Evolutionary conservation across 2,113 vertebrate genomes (phyloP).

Genomic region (Platysteira castanea): DNA sequence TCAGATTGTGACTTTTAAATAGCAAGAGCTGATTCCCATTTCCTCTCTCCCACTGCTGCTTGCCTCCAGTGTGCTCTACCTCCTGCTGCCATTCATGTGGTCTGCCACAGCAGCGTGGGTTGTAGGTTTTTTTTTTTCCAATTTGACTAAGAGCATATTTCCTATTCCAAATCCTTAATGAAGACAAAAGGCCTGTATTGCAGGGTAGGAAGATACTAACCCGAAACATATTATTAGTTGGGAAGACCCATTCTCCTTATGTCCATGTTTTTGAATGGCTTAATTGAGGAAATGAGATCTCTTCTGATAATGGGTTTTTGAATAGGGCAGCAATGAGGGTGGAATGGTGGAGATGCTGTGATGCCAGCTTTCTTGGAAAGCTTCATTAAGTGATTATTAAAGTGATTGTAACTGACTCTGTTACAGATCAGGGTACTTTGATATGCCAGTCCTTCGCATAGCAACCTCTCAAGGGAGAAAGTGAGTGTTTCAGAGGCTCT

Average conservation of each 20-base stretch:
- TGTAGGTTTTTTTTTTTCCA: not conserved
- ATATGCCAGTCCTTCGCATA: not conserved
- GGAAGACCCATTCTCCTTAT: slow-evolving; percentile 42
- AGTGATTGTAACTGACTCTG: not conserved
- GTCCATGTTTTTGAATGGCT: slow-evolving; percentile 25
- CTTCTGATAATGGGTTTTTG: not conserved
- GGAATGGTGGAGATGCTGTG: not conserved
- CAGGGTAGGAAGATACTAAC: slow-evolving; percentile 22
- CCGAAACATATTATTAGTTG: slow-evolving; percentile 17
- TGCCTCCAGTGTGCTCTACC: not conserved
- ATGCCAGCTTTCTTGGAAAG: not conserved
- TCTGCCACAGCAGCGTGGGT: slow-evolving; percentile 14
- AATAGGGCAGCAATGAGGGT: not conserved
- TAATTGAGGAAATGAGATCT: slow-evolving; percentile 10
- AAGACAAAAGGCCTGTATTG: slow-evolving; percentile 46
- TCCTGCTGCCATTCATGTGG: slow-evolving; percentile 47
- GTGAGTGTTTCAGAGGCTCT: not conserved
- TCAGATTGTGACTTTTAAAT: slow-evolving; percentile 21
- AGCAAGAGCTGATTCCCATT: not conserved
- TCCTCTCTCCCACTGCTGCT: slow-evolving; percentile 19
- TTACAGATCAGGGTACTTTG: not conserved
- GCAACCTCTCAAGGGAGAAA: not conserved
- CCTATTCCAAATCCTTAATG: slow-evolving; percentile 32
- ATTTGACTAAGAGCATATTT: slow-evolving; percentile 46
- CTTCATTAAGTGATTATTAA: not conserved